Conservation (phyloP, 2,888 invertebrate genomes). For the Tiliacea aurago region DNA sequence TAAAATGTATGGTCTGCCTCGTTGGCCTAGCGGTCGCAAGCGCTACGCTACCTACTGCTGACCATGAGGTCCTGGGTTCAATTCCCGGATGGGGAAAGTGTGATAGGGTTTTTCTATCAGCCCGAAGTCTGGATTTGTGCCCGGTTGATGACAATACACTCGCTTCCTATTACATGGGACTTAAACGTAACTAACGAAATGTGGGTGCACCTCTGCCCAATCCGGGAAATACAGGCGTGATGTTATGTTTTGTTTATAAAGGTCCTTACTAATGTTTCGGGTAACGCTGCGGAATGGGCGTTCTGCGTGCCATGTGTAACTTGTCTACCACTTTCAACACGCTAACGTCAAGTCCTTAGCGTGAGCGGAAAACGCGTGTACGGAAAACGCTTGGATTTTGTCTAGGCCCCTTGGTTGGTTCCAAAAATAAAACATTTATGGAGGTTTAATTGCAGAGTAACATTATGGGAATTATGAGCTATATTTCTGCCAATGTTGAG, state of each 20-base stretch:
- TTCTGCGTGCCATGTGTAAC: no score
- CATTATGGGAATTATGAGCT: not conserved
- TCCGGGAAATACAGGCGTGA: no score
- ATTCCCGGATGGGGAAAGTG: not conserved
- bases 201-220: not conserved
- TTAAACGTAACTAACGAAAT: not conserved
- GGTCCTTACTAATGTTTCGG: no score
- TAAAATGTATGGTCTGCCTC: not conserved
- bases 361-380: no score
- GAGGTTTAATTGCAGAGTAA: constrained; percentile 5
- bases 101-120: not conserved
- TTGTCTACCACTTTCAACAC: no score
- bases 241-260: no score
- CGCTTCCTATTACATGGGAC: not conserved
- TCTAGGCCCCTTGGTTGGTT: no score
- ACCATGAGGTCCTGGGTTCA: not conserved
- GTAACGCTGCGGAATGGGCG: no score
- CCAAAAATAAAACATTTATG: not conserved
- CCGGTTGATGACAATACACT: not conserved
- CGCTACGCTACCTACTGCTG: not conserved
- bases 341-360: no score
- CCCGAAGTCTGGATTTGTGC: not conserved
- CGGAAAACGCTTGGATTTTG: no score
- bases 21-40: not conserved
- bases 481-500: not conserved